These are phyloP conservation scores for Girardinichthys multiradiatus DNA, from an alignment of 2,113 vertebrate genomes.

Conservation along the genomic window DNA sequence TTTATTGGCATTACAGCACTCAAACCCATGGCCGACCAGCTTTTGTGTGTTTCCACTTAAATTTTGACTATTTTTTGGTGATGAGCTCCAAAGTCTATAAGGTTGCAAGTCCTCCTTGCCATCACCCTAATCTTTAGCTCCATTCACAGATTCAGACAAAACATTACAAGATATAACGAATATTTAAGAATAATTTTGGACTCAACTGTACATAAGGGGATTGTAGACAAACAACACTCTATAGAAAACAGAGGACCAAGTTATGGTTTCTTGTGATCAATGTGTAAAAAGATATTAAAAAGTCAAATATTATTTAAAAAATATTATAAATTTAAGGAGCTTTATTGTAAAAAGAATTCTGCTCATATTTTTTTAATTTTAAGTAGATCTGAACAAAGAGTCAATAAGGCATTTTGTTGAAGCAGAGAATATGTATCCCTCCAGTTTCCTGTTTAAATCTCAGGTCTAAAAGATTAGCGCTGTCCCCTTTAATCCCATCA, in stretches of 20 bases:
- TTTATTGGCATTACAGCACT: background rate
- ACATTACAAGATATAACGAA: too few species aligned
- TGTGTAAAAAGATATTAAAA: background rate
- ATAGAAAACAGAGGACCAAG: too few species aligned
- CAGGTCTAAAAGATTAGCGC: slow-evolving; percentile 70
- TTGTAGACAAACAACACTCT: background rate
- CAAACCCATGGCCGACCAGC: too few species aligned
- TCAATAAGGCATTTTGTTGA: background rate
- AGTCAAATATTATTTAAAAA: background rate
- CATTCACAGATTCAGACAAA: background rate
- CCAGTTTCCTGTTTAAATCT: slow-evolving; percentile 39
- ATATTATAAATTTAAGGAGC: background rate
- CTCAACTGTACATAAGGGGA: background rate
- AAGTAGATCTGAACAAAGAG: background rate
- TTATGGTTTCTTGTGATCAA: too few species aligned
- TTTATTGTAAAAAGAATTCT: background rate
- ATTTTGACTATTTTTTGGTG: background rate
- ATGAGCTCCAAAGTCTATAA: background rate
- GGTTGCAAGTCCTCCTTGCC: background rate
- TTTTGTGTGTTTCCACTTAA: background rate
- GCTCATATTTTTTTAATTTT: background rate
- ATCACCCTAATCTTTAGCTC: background rate
- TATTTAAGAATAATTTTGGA: background rate
- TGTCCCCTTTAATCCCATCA: slow-evolving; percentile 77
- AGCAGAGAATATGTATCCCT: background rate